phyloP scores from a whole-genome alignment of 2,888 invertebrate genomes.

The Ophioninae sp. region DNA sequence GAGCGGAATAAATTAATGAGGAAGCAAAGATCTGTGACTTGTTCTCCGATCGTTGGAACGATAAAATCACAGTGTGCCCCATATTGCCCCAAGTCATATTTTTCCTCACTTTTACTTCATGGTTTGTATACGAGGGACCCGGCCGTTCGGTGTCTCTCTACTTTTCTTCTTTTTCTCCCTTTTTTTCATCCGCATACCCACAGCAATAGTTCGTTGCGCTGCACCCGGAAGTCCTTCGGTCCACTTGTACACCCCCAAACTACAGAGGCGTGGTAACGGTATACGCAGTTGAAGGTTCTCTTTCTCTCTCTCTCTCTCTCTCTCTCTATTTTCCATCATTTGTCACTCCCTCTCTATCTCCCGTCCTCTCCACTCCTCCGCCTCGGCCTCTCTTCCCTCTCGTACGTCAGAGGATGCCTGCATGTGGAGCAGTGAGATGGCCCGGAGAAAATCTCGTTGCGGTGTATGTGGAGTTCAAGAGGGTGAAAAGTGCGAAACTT shows the following conservation, averaged over 20 bases:
- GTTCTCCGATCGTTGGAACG: too few relatives aligned
- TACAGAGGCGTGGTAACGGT: slow-evolving; percentile 73
- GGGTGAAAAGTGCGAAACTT: slow-evolving; percentile 26
- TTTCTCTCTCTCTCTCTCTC: slow-evolving; percentile 3
- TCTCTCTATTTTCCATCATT: slow-evolving; percentile 1
- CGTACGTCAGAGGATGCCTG: slow-evolving; percentile 17
- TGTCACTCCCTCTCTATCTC: neutral
- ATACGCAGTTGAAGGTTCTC: slow-evolving; percentile 6
- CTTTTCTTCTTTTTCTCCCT: slow-evolving; percentile 4
- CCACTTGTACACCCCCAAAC: slow-evolving; percentile 59
- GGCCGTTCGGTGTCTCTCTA: neutral
- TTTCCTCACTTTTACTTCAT: neutral
- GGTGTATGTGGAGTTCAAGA: slow-evolving; percentile 37
- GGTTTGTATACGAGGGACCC: slow-evolving; percentile 5
- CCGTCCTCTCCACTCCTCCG: neutral
- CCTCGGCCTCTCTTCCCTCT: neutral
- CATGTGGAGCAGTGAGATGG: slow-evolving; percentile 24
- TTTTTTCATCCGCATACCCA: slow-evolving; percentile 5
- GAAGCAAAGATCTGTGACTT: too few relatives aligned
- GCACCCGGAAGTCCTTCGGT: slow-evolving; percentile 34
- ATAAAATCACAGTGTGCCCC: too few relatives aligned
- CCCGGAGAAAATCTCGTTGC: slow-evolving; percentile 48
- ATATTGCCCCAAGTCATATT: neutral
- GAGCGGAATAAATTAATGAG: too few relatives aligned
- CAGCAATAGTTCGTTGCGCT: slow-evolving; percentile 27